Base-by-base conservation (phyloP, 2,113 vertebrate genomes). In the Gobiocypris rarus region DNA sequence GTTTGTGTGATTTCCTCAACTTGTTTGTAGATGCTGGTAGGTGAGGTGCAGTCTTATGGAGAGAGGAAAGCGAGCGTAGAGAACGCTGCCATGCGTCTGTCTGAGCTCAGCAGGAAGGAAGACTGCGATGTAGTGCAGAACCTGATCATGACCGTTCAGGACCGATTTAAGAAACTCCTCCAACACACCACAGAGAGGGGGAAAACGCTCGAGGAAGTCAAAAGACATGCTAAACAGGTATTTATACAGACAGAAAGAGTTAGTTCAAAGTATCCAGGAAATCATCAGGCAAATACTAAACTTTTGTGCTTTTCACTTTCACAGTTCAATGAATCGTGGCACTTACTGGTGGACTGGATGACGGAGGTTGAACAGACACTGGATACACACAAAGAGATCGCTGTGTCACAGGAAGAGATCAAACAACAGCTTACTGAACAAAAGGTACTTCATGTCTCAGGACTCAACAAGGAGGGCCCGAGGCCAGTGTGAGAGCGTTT, bases 251-350 rank as follows among this genome's bases (percentile, higher is more conserved):
- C 56, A 75, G 24, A 61, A 45, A 43, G 17, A 13, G 50, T 54
- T 54, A 3, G 17, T 8, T 19, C 17, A 54, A 19, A 54, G 17
- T 54, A 54, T 54, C 11, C 50, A 50, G 43, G 43, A 26, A 50
- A 75, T 54, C 26, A 75, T 3, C 4, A 24, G 34, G 56, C 34
- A 43, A 78, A 15, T 26, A 43, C 15, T 31, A 5, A 48, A 10
- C 43, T 22, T 38, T 28, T 54, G 38, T 70, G 61, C 31, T 70
- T 24, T 28, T 34, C 19, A 54, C 75, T 45, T 61, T 73, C 31
- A 13, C 90, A 97, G 96, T 97, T 97, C 88, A 94, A 85, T 11
- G 96, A 97, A 85, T 96, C 96, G 0, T 95, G 95, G 91, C 94
- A 91, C 83, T 90, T 96, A 34, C 91, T 97, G 0, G 86, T 95